Percentiles rank a stretch among this genome's conserved stretches.
phyloP scores from a whole-genome alignment of 2,797 vertebrate species.

The Hyperoplus lanceolatus region DNA sequence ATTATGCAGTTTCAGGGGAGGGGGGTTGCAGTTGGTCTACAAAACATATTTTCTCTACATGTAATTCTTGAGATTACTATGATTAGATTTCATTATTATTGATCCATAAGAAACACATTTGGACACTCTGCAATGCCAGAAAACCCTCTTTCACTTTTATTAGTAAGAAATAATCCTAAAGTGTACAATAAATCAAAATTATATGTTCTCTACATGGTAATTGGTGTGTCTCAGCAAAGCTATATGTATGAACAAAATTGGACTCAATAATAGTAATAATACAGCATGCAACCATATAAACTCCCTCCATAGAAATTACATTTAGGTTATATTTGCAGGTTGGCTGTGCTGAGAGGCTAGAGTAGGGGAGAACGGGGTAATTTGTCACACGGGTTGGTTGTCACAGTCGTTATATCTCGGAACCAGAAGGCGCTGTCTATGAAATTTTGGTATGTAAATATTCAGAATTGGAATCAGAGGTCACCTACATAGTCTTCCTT shows the following conservation, averaged over 20 bases:
- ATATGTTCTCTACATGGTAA: not conserved
- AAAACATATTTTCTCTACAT: too few relatives aligned
- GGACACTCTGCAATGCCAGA: too few relatives aligned
- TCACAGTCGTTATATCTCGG: too few relatives aligned
- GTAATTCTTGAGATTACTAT: not conserved
- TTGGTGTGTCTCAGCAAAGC: not conserved
- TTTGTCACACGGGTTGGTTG: too few relatives aligned
- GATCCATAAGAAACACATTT: not conserved
- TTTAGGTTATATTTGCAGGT: not conserved
- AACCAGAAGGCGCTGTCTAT: too few relatives aligned
- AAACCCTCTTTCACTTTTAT: not conserved
- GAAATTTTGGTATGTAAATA: too few relatives aligned
- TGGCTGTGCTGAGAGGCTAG: not conserved
- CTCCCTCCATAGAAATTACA: not conserved
- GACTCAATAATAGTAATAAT: constrained; percentile 4
- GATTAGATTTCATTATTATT: not conserved
- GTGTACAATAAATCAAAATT: not conserved
- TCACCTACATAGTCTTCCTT: too few relatives aligned
- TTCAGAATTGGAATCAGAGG: too few relatives aligned
- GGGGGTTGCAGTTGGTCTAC: too few relatives aligned
- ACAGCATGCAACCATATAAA: not conserved
- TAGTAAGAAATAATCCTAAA: not conserved
- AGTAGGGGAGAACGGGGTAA: not conserved
- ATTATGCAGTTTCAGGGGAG: too few relatives aligned
- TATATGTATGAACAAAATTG: not conserved